Evolutionary conservation across 1,140 invertebrate genomes (phyloP).

Genomic region (Anastatus disparis): DNA sequence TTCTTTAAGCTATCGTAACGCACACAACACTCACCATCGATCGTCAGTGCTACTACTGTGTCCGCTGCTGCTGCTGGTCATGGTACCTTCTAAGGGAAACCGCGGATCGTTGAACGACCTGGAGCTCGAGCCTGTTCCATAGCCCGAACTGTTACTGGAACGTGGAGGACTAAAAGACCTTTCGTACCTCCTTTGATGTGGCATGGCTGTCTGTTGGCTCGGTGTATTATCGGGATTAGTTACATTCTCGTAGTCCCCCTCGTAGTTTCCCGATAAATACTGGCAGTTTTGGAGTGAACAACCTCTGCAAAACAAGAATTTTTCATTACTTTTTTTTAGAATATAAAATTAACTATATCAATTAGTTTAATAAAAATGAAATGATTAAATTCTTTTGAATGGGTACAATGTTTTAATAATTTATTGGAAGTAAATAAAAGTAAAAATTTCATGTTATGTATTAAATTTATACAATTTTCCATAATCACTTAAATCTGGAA

Average conservation of each 20-base stretch:
- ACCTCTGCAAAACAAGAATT: constrained; percentile 71
- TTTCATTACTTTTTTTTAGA: no score
- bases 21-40: constrained; percentile 67
- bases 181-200: constrained; percentile 74
- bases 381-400: no score
- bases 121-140: constrained; percentile 83
- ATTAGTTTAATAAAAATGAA: no score
- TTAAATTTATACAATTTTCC: no score
- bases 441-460: no score
- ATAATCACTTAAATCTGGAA: no score
- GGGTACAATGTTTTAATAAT: no score
- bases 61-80: constrained; percentile 75
- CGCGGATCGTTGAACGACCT: constrained; percentile 74
- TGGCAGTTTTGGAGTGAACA: constrained; percentile 77
- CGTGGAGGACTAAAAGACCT: constrained; percentile 83
- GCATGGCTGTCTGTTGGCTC: constrained; percentile 67
- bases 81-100: constrained; percentile 69
- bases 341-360: no score
- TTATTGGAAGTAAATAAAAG: no score
- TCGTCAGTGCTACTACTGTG: constrained; percentile 75
- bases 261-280: constrained; percentile 72
- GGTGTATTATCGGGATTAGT: constrained; percentile 67
- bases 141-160: constrained; percentile 84
- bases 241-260: constrained; percentile 80
- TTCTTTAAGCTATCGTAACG: constrained; percentile 14